These are phyloP conservation scores for Acronicta alni DNA, from an alignment of 2,888 invertebrate species.

Conservation along the genomic window DNA sequence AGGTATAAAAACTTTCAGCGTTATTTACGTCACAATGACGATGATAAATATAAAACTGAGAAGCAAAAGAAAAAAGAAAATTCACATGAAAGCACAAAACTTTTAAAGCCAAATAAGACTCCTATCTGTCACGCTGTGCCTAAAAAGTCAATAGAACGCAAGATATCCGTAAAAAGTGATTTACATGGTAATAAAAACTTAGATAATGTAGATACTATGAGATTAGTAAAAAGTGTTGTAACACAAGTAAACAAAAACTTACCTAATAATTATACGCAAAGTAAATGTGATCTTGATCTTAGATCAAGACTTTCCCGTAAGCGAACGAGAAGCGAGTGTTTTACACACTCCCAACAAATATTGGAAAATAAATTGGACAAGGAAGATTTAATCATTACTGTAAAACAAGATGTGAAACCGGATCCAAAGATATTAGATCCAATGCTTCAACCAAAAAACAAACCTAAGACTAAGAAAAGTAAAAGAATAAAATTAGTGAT, in stretches of 20 bases:
- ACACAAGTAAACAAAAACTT: background rate
- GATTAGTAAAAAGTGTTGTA: conserved; percentile 13
- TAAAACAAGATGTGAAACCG: conserved; percentile 40
- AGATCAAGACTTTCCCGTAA: conserved; percentile 56
- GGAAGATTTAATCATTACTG: conserved; percentile 60
- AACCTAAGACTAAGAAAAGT: conserved; percentile 50
- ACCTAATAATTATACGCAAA: conserved; percentile 7
- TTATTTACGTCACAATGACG: background rate
- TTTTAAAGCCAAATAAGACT: background rate
- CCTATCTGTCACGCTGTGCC: background rate
- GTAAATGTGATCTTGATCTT: conserved; percentile 58
- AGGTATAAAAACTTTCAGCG: conserved; percentile 14
- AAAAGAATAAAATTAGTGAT: conserved; percentile 70
- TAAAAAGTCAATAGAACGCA: conserved; percentile 7
- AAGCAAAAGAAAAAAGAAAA: conserved; percentile 11
- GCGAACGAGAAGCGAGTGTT: conserved; percentile 30
- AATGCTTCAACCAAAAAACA: conserved; percentile 15
- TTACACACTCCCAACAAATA: background rate
- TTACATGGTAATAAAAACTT: background rate
- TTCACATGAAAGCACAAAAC: background rate
- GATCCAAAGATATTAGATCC: conserved; percentile 24
- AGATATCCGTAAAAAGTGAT: conserved; percentile 5
- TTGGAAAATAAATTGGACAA: conserved; percentile 11
- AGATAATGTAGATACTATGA: conserved; percentile 3
- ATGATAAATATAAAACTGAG: conserved; percentile 1